phyloP scores from a whole-genome alignment of 2,113 vertebrate genomes.

The Colistium nudipinnis region DNA sequence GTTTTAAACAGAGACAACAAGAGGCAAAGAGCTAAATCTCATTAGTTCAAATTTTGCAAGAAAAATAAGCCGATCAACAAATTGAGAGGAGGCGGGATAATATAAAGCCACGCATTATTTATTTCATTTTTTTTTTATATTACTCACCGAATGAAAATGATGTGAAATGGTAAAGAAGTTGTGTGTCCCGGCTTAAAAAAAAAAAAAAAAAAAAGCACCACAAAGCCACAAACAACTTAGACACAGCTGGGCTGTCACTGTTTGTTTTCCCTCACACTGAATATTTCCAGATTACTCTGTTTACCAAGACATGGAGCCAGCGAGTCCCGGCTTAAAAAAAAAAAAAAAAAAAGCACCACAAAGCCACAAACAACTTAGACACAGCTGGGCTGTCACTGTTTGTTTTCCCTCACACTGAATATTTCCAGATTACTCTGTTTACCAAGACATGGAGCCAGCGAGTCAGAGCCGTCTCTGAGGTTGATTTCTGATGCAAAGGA shows the following conservation, averaged over 20 bases:
- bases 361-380: too few relatives aligned
- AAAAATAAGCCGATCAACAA: constrained; percentile 3
- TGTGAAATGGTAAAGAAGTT: neutral
- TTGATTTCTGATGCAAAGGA: neutral
- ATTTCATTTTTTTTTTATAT: neutral
- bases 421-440: neutral
- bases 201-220: neutral
- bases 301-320: too few relatives aligned
- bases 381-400: neutral
- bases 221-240: neutral
- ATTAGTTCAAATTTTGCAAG: constrained; percentile 23
- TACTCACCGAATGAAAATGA: constrained; percentile 5
- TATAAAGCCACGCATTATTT: neutral
- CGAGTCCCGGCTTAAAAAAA: neutral
- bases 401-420: neutral
- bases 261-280: neutral
- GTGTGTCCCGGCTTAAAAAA: neutral
- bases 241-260: neutral
- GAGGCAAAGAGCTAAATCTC: constrained; percentile 22
- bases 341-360: neutral
- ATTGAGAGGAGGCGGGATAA: constrained; percentile 8
- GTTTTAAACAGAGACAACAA: constrained; percentile 20
- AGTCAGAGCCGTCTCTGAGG: neutral
- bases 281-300: too few relatives aligned
- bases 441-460: neutral